Percentiles rank a stretch among this genome's conserved stretches.
Conservation (phyloP, 2,797 vertebrate species). For the Pipistrellus kuhlii region DNA sequence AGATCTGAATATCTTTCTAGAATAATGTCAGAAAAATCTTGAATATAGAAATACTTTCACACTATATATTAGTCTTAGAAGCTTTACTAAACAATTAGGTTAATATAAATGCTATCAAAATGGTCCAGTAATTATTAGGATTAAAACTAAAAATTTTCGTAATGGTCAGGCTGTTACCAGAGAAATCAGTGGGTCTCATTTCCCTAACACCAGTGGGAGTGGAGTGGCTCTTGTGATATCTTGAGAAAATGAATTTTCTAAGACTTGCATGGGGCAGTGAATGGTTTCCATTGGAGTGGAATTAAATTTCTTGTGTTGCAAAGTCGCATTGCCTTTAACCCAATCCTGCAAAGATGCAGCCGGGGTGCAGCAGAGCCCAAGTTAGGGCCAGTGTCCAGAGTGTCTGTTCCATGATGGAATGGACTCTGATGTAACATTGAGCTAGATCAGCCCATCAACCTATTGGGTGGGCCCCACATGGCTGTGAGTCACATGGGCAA, state of each 20-base stretch:
- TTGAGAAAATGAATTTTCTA: background rate
- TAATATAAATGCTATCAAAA: conserved; percentile 4
- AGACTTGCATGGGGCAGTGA: background rate
- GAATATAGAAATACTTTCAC: too few relatives aligned
- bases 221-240: background rate
- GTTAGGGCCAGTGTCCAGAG: background rate
- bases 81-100: background rate
- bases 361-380: background rate
- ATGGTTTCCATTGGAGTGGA: background rate
- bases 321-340: background rate
- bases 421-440: background rate
- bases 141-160: background rate
- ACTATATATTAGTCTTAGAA: background rate
- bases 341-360: background rate
- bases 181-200: background rate
- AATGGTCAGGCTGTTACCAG: background rate
- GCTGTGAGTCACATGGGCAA: background rate
- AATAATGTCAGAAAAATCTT: conserved; percentile 12
- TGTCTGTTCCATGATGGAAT: background rate
- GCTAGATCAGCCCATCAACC: background rate
- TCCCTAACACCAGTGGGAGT: background rate
- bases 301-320: background rate
- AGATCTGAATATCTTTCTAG: background rate
- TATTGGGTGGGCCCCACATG: background rate
- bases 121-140: background rate